A percentile compares a stretch with the other conserved stretches of the same genome.
Conservation (phyloP, 2,888 invertebrate genomes). For the Buathra laborator region DNA sequence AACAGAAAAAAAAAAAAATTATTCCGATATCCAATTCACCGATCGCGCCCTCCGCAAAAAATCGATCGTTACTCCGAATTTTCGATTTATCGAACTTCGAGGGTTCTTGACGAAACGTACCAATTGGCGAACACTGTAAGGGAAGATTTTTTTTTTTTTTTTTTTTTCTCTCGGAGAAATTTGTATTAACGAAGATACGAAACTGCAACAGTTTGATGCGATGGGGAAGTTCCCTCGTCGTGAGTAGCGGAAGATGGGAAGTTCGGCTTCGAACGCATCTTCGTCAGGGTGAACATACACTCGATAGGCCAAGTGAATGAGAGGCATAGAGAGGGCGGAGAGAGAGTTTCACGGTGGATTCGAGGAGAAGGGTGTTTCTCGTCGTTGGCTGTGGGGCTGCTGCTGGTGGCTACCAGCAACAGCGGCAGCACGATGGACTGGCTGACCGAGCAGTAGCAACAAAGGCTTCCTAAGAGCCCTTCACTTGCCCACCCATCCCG, state of each 20-base stretch:
- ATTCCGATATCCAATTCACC: not conserved
- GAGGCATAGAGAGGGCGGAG: constrained; percentile 71
- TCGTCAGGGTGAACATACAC: constrained; percentile 70
- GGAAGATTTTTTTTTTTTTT: not conserved
- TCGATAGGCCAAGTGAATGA: constrained; percentile 83
- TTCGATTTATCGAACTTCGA: not conserved
- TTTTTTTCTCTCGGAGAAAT: not conserved
- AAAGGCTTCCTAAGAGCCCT: constrained; percentile 84
- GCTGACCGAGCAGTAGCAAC: constrained; percentile 79
- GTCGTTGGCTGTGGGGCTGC: constrained; percentile 50
- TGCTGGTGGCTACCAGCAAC: constrained; percentile 58
- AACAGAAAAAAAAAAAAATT: not conserved
- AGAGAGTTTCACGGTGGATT: constrained; percentile 30
- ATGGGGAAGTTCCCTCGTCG: constrained; percentile 14
- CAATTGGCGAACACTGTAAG: not conserved
- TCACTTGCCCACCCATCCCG: constrained; percentile 71
- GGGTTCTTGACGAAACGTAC: not conserved
- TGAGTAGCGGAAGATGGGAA: constrained; percentile 54
- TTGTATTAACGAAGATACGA: not conserved
- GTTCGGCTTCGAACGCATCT: constrained; percentile 63
- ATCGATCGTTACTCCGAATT: not conserved
- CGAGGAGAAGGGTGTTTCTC: constrained; percentile 41
- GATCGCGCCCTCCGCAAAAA: too few species aligned
- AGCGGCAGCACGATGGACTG: constrained; percentile 68
- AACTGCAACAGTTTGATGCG: not conserved